Evolutionary conservation across 2,888 invertebrate genomes (phyloP).

Genomic region (Ormyrus rosae): DNA sequence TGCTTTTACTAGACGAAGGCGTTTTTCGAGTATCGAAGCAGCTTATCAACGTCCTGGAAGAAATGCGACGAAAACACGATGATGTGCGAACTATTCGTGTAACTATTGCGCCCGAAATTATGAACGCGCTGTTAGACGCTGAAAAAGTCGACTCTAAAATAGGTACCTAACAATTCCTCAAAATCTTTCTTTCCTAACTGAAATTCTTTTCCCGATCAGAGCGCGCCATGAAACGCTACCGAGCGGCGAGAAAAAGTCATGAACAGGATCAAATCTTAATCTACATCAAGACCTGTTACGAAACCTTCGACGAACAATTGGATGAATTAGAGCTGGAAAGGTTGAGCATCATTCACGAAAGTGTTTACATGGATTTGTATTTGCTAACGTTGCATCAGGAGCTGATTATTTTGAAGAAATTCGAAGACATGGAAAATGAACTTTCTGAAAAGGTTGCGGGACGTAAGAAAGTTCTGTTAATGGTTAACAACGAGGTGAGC

Average conservation of each 20-base stretch:
- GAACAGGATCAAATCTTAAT: constrained; percentile 82
- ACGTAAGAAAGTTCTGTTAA: constrained; percentile 77
- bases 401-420: constrained; percentile 84
- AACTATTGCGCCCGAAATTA: constrained; percentile 54
- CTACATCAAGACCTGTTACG: constrained; percentile 79
- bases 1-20: constrained; percentile 64
- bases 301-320: constrained; percentile 82
- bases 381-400: constrained; percentile 85
- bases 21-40: constrained; percentile 5
- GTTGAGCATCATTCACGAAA: constrained; percentile 79
- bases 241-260: constrained; percentile 78
- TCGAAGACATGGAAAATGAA: constrained; percentile 83
- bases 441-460: constrained; percentile 80
- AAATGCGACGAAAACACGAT: constrained; percentile 25
- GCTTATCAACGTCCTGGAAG: constrained; percentile 20
- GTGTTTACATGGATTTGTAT: constrained; percentile 80
- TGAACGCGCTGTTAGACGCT: constrained; percentile 61
- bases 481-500: constrained; percentile 61
- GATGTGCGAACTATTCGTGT: neutral
- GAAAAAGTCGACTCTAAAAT: constrained; percentile 48
- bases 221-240: constrained; percentile 78
- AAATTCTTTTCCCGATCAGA: constrained; percentile 69
- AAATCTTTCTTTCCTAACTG: neutral
- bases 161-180: constrained; percentile 24
- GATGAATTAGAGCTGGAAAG: constrained; percentile 78